phyloP scores from a whole-genome alignment of 1,140 invertebrate species.

The Phthorimaea operculella region DNA sequence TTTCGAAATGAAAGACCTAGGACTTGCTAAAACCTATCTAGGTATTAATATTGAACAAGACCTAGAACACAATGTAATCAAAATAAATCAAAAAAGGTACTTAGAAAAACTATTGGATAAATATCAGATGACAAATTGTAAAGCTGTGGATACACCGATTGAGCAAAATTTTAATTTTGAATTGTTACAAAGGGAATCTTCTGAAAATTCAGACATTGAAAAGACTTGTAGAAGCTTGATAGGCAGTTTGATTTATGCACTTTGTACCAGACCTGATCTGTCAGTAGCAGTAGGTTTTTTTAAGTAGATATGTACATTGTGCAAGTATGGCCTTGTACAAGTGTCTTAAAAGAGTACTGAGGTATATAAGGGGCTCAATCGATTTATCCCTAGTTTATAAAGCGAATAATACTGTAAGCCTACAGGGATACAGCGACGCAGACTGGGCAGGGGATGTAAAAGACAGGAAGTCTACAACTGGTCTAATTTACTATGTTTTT shows the following conservation, averaged over 20 bases:
- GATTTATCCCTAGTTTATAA: background rate
- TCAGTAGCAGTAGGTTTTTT: conserved; percentile 25
- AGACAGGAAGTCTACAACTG: conserved; percentile 4
- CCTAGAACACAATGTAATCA: conserved; percentile 22
- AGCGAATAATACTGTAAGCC: background rate
- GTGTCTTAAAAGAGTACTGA: conserved; percentile 24
- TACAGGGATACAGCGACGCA: background rate
- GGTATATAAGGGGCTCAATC: conserved; percentile 25
- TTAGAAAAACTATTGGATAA: conserved; percentile 38
- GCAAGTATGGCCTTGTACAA: conserved; percentile 20
- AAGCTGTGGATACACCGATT: conserved; percentile 34
- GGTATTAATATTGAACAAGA: conserved; percentile 41
- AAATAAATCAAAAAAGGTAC: conserved; percentile 36
- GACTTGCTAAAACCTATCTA: conserved; percentile 28
- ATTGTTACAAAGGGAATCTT: conserved; percentile 14
- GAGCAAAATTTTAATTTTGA: conserved; percentile 28
- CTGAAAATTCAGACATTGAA: conserved; percentile 17
- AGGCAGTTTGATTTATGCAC: conserved; percentile 29
- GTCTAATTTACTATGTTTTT: background rate
- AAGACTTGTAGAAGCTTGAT: conserved; percentile 26
- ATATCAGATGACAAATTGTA: conserved; percentile 45
- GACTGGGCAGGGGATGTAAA: conserved; percentile 3
- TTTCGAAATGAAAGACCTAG: conserved; percentile 37
- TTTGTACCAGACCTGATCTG: conserved; percentile 29
- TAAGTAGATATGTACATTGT: conserved; percentile 28